Conservation (phyloP, 2,797 vertebrate genomes). For the Manis pentadactyla region DNA sequence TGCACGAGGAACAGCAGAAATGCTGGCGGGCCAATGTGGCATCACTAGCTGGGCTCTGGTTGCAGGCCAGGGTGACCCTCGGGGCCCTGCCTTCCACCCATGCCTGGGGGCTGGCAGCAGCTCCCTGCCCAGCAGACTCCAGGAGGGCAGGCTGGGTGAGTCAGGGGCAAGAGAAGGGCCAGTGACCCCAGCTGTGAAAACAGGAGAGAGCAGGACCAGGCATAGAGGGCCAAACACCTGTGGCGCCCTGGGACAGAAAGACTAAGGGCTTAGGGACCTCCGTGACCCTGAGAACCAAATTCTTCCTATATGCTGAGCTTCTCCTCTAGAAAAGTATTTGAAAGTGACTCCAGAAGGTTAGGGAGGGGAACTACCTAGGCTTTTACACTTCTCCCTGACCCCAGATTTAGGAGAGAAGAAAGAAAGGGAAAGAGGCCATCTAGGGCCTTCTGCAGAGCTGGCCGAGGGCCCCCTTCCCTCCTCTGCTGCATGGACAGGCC, state of each 20-base stretch:
- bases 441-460: background rate
- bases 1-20: background rate
- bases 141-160: too few relatives aligned
- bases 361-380: background rate
- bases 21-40: background rate
- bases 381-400: background rate
- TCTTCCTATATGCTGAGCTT: background rate
- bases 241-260: rapidly evolving
- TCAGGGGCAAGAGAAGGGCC: background rate
- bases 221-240: background rate
- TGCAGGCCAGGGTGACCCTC: background rate
- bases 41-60: background rate
- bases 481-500: too few relatives aligned
- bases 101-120: background rate
- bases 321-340: background rate
- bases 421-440: background rate
- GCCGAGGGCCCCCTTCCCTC: background rate
- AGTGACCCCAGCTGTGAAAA: background rate
- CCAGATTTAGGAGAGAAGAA: background rate
- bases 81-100: background rate
- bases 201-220: rapidly evolving
- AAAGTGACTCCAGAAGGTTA: background rate
- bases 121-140: too few relatives aligned
- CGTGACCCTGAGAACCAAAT: background rate
- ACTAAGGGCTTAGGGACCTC: background rate